Base-by-base conservation (phyloP, 1,140 invertebrate genomes). In the Papilio machaon region DNA sequence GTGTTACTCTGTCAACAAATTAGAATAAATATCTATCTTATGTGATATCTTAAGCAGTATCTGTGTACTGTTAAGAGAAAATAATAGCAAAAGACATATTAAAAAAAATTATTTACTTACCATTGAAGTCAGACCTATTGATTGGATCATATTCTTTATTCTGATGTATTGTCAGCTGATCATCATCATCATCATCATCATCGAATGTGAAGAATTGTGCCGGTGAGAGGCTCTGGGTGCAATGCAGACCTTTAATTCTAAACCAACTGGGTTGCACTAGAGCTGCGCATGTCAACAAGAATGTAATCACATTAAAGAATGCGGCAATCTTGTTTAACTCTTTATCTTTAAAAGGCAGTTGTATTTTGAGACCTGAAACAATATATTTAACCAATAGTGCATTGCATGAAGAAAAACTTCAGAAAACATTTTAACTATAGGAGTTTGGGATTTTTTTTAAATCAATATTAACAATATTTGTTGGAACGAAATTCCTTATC, bases 261-360 rank as follows among this genome's bases (percentile, higher is more conserved):
- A 96, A 95, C 95, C 95, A 96, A 81, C 93, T 94, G 6, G 95
- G 92, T 81, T 95, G 95, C 11, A 95, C 94, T 47, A 95, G 83
- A 10, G 95, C 95, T 70, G 94, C 93, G 84, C 95, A 95, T 6
- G 95, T 94, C 80, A 96, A 82, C 54, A 95, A 83, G 81, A 95
- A 95, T 73, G 95, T 95, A 0, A 90, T 85, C 77, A 95, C 83
- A 87, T 96, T 95, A 80, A 96, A 95, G 82, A 95, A 94, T 58
- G 95, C 95, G 15, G 95, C 95, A 73, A 95, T 94, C 85, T 94
- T 95, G 81, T 95, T 96, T 15, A 95, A 84, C 80, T 95, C 95
- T 60, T 93, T 94, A 80, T 94, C 93, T 83, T 92, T 94, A 52
- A 94, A 92, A 23, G 90, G 87, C 79, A 93, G 89, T 54, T 89